Conservation (phyloP, 2,797 vertebrate genomes). For the Coccyzus lansbergi region DNA sequence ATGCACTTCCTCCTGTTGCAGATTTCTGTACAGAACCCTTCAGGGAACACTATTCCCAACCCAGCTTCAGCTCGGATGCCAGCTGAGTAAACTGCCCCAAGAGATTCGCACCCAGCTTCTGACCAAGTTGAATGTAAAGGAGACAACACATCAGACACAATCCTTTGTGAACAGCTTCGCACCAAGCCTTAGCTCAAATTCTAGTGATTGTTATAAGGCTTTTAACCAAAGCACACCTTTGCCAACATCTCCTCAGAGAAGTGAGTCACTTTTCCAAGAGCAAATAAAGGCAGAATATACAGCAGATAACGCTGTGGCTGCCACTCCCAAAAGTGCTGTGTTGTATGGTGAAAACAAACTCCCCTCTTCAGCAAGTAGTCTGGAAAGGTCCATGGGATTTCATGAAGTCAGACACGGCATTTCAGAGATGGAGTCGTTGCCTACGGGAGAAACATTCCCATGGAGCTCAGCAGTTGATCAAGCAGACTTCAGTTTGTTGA, state of each 20-base stretch:
- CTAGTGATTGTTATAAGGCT: neutral
- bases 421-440: slow-evolving; percentile 12
- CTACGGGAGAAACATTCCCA: neutral
- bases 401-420: slow-evolving; percentile 43
- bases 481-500: slow-evolving; percentile 71
- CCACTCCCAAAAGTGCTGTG: slow-evolving; percentile 22
- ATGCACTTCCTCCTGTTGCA: slow-evolving; percentile 46
- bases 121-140: slow-evolving; percentile 73
- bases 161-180: slow-evolving; percentile 9
- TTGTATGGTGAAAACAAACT: slow-evolving; percentile 33
- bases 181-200: neutral
- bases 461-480: slow-evolving; percentile 60
- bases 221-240: slow-evolving; percentile 18
- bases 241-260: neutral
- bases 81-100: slow-evolving; percentile 80
- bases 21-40: slow-evolving; percentile 91
- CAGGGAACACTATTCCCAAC: slow-evolving; percentile 91
- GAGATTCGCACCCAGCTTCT: slow-evolving; percentile 78
- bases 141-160: neutral
- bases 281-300: slow-evolving; percentile 19
- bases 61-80: slow-evolving; percentile 87
- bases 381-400: slow-evolving; percentile 68
- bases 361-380: neutral
- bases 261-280: slow-evolving; percentile 1
- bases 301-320: neutral